Evolutionary conservation across 2,797 vertebrate genomes (phyloP), one percentile per base, ranked within the genome.

Genomic region (Mus minutoides): DNA sequence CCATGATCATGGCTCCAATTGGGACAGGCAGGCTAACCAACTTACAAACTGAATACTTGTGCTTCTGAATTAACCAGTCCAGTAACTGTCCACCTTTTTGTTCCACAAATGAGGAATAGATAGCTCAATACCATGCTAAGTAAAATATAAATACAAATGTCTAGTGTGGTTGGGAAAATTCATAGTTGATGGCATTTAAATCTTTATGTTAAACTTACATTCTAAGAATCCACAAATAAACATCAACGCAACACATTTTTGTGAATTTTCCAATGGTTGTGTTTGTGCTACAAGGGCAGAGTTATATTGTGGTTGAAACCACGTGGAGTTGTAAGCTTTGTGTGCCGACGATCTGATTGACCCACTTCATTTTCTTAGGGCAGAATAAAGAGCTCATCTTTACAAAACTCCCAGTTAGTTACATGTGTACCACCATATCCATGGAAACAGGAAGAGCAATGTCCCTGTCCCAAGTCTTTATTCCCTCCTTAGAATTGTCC

Each of bases 71-170:
- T 91, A 93, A 85, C 31, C 12, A 94, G 49, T 31, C 34, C 4
- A 91, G 24, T 4, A 94, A 71, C 11, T 93, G 6, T 34, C 37
- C 19, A 71, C 11, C 84, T 82, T 88, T 75, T 43, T 52, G 73
- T 11, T 88, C 88, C 29, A 85, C 40, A 17, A 88, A 62, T 85
- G 16, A 73, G 22, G 73, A 56, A 62, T 80, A 87, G 90, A 40
- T 49, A 80, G 34, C 37, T 78, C 86, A 84, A 46, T 13, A 56
- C 1, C 17, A 19, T 43, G 8, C 17, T 43, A 92, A 67, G 21
- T 93, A 34, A 95, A 88, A 76, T 58, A 78, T 12, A 79, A 49
- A 71, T 46, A 58, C 31, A 88, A 84, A 67, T 73, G 52, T 91
- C 56, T 76, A 85, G 85, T n/a, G 52, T 62, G 37, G 34, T 79